A percentile compares a stretch with the other conserved stretches of the same genome.
phyloP scores from a whole-genome alignment of 1,140 invertebrate genomes.

The Drosophila auraria region DNA sequence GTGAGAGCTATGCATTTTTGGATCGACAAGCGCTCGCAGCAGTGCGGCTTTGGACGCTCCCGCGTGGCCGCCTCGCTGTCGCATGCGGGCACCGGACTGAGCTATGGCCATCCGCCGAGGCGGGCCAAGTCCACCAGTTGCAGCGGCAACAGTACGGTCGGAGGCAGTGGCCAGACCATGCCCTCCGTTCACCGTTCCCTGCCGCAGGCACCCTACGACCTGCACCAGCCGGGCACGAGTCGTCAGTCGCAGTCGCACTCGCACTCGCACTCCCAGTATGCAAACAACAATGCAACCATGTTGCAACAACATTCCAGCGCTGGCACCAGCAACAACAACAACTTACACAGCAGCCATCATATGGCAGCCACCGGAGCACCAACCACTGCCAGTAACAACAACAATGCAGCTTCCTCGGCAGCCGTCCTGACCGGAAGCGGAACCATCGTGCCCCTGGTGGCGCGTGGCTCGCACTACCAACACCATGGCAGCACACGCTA shows the following conservation, averaged over 20 bases:
- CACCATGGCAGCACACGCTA: slow-evolving; percentile 60
- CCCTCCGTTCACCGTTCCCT: slow-evolving; percentile 56
- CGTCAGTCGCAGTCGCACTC: slow-evolving; percentile 53
- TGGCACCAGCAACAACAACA: slow-evolving; percentile 59
- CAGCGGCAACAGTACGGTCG: slow-evolving; percentile 31
- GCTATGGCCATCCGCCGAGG: slow-evolving; percentile 81
- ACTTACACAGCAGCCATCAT: slow-evolving; percentile 21
- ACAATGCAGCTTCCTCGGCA: slow-evolving; percentile 67
- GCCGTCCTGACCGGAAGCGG: slow-evolving; percentile 72
- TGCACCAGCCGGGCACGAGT: slow-evolving; percentile 62
- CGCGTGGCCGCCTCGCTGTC: slow-evolving; percentile 82
- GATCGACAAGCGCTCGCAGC: slow-evolving; percentile 90
- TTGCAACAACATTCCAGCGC: slow-evolving; percentile 59
- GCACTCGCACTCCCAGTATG: slow-evolving; percentile 37
- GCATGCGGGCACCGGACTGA: slow-evolving; percentile 76
- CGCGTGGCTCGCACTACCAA: slow-evolving; percentile 64
- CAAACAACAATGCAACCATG: slow-evolving; percentile 63
- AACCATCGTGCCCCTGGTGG: slow-evolving; percentile 66
- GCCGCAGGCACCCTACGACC: slow-evolving; percentile 55
- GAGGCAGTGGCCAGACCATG: slow-evolving; percentile 45
- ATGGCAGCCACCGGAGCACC: slow-evolving; percentile 39
- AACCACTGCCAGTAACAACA: slow-evolving; percentile 58
- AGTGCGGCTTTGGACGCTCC: slow-evolving; percentile 87
- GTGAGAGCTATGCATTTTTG: slow-evolving; percentile 88
- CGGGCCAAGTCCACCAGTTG: slow-evolving; percentile 69